These are phyloP conservation scores for Anticlea derivata DNA, from an alignment of 2,888 invertebrate genomes.

Conservation along the genomic window DNA sequence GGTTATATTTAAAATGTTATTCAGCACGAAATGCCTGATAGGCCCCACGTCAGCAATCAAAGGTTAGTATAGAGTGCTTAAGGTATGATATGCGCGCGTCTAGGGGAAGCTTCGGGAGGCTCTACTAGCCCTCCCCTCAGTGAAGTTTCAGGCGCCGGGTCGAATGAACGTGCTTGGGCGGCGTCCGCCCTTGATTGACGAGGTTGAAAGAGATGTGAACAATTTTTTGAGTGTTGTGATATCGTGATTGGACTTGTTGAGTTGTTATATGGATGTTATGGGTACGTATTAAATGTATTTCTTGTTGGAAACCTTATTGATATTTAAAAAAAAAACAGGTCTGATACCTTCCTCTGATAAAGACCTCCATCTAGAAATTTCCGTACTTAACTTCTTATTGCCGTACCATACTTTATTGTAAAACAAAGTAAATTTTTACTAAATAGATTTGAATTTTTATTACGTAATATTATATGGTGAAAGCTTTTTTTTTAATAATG, in stretches of 20 bases:
- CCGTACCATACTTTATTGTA: too few relatives aligned
- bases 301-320: conserved; percentile 11
- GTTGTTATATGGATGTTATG: conserved; percentile 26
- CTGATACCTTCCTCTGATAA: too few relatives aligned
- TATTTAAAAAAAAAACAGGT: neutral
- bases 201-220: conserved; percentile 36
- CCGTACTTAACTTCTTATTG: too few relatives aligned
- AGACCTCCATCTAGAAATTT: too few relatives aligned
- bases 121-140: conserved; percentile 71
- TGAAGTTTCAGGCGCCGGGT: conserved; percentile 50
- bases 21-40: conserved; percentile 9
- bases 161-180: conserved; percentile 61
- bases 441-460: too few relatives aligned
- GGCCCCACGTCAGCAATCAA: conserved; percentile 8
- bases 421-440: too few relatives aligned
- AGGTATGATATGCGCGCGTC: conserved; percentile 77
- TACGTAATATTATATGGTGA: too few relatives aligned
- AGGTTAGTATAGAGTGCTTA: conserved; percentile 40
- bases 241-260: conserved; percentile 40
- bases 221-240: conserved; percentile 55
- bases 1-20: neutral
- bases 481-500: too few relatives aligned
- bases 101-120: conserved; percentile 56
- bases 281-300: conserved; percentile 28
- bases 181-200: conserved; percentile 47